Evolutionary conservation across 1,140 invertebrate species (phyloP).

Genomic region (Calliopsis andreniformis): DNA sequence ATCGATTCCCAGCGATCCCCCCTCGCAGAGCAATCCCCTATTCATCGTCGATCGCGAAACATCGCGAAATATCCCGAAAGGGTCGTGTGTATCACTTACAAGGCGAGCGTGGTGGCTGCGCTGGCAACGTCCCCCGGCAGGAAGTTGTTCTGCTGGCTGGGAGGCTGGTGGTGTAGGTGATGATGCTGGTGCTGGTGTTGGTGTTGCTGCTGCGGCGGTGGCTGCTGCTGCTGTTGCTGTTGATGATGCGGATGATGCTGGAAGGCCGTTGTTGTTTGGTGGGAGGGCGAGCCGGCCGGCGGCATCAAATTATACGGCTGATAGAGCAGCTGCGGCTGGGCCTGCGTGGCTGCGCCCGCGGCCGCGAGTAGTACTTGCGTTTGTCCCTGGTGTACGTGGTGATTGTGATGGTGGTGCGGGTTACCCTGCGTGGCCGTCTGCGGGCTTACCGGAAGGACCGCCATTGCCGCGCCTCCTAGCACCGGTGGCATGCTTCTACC

Average conservation of each 20-base stretch:
- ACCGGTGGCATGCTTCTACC: conserved; percentile 78
- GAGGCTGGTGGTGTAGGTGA: conserved; percentile 35
- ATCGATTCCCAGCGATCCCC: too few relatives aligned
- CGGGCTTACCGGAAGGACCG: conserved; percentile 81
- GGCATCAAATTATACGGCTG: conserved; percentile 77
- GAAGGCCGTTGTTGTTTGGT: conserved; percentile 64
- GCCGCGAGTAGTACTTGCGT: conserved; percentile 70
- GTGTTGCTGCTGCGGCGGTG: conserved; percentile 35
- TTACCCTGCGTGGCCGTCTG: conserved; percentile 79
- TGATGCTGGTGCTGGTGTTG: conserved; percentile 38
- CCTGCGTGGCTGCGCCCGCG: conserved; percentile 58
- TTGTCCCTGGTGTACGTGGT: conserved; percentile 71
- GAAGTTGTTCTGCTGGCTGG: conserved; percentile 63
- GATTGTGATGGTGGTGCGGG: conserved; percentile 68
- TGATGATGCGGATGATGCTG: conserved; percentile 57
- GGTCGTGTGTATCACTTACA: conserved; percentile 67
- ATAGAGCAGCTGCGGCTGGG: conserved; percentile 75
- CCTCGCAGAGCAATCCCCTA: too few relatives aligned
- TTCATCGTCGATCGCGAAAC: not conserved
- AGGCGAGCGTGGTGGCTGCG: conserved; percentile 57
- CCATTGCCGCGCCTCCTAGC: conserved; percentile 80
- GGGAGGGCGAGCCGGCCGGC: conserved; percentile 60
- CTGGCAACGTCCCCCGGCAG: conserved; percentile 54
- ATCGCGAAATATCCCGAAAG: too few relatives aligned
- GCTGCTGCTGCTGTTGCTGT: conserved; percentile 36